These are phyloP conservation scores for Myoxocephalus aenaeus DNA, from an alignment of 2,797 vertebrate genomes.

Conservation along the genomic window DNA sequence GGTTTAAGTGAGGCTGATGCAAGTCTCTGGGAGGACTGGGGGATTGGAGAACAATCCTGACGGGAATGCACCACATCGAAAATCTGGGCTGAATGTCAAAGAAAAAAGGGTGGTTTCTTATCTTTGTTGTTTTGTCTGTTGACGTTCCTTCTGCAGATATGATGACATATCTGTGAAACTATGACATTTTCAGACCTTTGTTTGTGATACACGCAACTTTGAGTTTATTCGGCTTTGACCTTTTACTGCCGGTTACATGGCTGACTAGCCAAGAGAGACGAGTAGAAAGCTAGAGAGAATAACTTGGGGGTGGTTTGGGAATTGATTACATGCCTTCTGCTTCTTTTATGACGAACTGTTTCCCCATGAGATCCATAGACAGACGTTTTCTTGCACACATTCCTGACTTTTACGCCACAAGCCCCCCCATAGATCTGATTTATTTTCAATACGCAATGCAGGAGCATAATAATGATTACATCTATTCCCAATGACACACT, in stretches of 20 bases:
- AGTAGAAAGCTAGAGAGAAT: constrained; percentile 42
- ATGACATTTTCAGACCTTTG: constrained; percentile 74
- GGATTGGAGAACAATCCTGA: constrained; percentile 23
- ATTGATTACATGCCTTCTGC: constrained; percentile 57
- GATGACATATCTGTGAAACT: constrained; percentile 45
- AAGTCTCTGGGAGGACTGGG: constrained; percentile 28
- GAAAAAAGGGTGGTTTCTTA: constrained; percentile 25
- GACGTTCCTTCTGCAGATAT: constrained; percentile 32
- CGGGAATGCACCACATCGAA: constrained; percentile 15
- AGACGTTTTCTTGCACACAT: constrained; percentile 23
- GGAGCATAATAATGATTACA: constrained; percentile 43
- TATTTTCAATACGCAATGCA: constrained; percentile 20
- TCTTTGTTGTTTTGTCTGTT: constrained; percentile 38
- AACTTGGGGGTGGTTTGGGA: constrained; percentile 42
- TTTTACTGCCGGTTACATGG: constrained; percentile 66
- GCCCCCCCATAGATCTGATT: constrained; percentile 29
- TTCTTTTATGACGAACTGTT: constrained; percentile 50
- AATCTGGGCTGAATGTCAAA: constrained; percentile 44
- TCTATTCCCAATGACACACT: constrained; percentile 54
- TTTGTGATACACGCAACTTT: constrained; percentile 49
- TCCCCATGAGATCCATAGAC: constrained; percentile 22
- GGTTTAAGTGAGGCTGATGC: constrained; percentile 51
- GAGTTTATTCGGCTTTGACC: constrained; percentile 71
- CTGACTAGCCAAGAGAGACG: constrained; percentile 48
- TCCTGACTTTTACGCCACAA: not conserved